phyloP scores from a whole-genome alignment of 2,797 vertebrate genomes.

The Aeoliscus strigatus region DNA sequence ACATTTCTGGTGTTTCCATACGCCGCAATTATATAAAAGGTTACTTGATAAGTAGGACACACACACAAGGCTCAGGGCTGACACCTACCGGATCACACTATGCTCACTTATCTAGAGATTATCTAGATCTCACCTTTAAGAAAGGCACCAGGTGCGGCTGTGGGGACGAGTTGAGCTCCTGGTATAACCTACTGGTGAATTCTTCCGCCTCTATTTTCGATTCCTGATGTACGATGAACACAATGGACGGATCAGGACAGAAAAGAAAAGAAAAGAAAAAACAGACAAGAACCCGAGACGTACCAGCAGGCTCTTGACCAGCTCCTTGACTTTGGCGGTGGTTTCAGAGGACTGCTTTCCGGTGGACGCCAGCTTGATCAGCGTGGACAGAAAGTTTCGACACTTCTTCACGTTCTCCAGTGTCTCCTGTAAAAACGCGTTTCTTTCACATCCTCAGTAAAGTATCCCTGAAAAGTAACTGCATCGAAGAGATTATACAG shows the following conservation, averaged over 20 bases:
- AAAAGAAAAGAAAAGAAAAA: background rate
- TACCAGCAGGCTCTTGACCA: slow-evolving; percentile 89
- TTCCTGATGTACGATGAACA: slow-evolving; percentile 68
- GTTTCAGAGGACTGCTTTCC: slow-evolving; percentile 89
- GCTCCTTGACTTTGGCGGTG: slow-evolving; percentile 86
- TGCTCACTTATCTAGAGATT: no score
- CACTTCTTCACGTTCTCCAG: slow-evolving; percentile 96
- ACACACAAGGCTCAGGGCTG: no score
- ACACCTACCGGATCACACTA: no score
- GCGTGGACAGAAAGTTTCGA: slow-evolving; percentile 88
- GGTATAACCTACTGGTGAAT: slow-evolving; percentile 87
- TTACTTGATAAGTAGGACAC: no score
- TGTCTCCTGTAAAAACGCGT: slow-evolving; percentile 77
- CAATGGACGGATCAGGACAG: background rate
- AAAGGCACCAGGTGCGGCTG: slow-evolving; percentile 96
- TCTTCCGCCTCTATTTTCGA: slow-evolving; percentile 89
- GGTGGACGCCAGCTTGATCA: slow-evolving; percentile 90
- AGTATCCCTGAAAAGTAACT: no score
- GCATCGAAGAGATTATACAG: background rate
- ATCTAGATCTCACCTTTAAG: slow-evolving; percentile 85
- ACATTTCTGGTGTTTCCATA: no score
- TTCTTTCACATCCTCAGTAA: background rate
- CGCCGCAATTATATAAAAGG: no score
- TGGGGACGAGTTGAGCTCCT: slow-evolving; percentile 90
- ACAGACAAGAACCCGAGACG: background rate